phyloP scores from a whole-genome alignment of 2,113 vertebrate genomes.

The Salvelinus alpinus region DNA sequence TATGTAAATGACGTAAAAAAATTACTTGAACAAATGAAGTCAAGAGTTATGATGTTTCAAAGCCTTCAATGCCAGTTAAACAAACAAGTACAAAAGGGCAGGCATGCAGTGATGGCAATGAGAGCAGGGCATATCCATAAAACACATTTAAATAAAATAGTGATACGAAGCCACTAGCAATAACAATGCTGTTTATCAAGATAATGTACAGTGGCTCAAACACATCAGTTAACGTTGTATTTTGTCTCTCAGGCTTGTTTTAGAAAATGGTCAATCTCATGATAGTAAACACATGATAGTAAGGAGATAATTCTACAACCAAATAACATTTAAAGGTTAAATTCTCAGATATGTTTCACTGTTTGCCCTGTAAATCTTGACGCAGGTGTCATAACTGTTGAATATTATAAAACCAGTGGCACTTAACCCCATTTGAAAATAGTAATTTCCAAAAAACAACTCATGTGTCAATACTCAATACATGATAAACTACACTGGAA shows the following conservation, averaged over 20 bases:
- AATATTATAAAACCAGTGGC: slow-evolving; percentile 53
- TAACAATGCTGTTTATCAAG: slow-evolving; percentile 29
- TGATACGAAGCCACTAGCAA: slow-evolving; percentile 43
- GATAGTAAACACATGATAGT: slow-evolving; percentile 61
- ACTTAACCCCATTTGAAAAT: slow-evolving; percentile 35
- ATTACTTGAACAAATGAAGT: slow-evolving; percentile 39
- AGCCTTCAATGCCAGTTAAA: slow-evolving; percentile 3
- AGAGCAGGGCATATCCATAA: slow-evolving; percentile 19
- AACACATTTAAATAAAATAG: slow-evolving; percentile 54
- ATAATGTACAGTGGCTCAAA: background rate
- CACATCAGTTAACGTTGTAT: slow-evolving; percentile 33
- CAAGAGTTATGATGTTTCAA: slow-evolving; percentile 40
- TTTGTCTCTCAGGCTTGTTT: slow-evolving; percentile 67
- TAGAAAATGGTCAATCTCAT: slow-evolving; percentile 58
- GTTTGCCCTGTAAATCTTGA: slow-evolving; percentile 13
- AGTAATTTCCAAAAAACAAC: background rate
- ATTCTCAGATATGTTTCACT: slow-evolving; percentile 30
- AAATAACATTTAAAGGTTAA: slow-evolving; percentile 19
- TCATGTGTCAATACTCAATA: background rate
- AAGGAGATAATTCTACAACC: slow-evolving; percentile 36
- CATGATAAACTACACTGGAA: slow-evolving; percentile 8
- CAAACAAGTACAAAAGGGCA: slow-evolving; percentile 1
- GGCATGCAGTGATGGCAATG: slow-evolving; percentile 56
- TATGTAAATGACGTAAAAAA: slow-evolving; percentile 39
- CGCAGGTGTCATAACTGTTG: slow-evolving; percentile 24